Percentiles rank a stretch among this genome's conserved stretches.
Conservation (phyloP, 2,113 vertebrate species). For the Romanogobio albipinnatus region DNA sequence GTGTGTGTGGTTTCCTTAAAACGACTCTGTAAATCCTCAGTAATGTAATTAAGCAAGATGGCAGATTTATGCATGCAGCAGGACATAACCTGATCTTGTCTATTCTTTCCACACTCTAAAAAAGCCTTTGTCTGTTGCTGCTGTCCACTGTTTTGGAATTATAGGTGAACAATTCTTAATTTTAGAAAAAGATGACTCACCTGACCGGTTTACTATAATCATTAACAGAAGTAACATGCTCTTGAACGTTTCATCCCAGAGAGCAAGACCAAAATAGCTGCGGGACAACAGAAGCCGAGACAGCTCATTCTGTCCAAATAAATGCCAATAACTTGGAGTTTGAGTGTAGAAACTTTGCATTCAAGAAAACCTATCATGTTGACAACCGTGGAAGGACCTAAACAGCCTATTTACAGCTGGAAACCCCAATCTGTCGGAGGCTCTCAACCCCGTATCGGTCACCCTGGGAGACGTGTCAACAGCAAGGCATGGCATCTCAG, state of each 20-base stretch:
- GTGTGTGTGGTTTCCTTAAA: slow-evolving; percentile 88
- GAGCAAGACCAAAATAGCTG: neutral
- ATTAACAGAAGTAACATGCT: slow-evolving; percentile 73
- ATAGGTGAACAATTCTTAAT: slow-evolving; percentile 7
- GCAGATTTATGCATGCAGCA: slow-evolving; percentile 94
- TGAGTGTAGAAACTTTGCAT: neutral
- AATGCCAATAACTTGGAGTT: neutral
- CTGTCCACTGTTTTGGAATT: slow-evolving; percentile 12
- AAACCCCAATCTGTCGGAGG: neutral
- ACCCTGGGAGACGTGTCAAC: slow-evolving; percentile 48
- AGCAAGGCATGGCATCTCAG: slow-evolving; percentile 52
- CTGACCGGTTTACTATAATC: slow-evolving; percentile 67
- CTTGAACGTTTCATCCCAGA: slow-evolving; percentile 19
- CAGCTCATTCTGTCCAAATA: neutral
- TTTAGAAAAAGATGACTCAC: slow-evolving; percentile 5
- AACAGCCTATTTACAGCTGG: neutral
- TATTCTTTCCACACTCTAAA: slow-evolving; percentile 91
- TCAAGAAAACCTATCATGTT: neutral
- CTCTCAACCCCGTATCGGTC: slow-evolving; percentile 39
- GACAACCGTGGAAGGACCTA: neutral
- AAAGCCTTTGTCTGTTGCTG: slow-evolving; percentile 85
- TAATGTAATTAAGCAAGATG: slow-evolving; percentile 92
- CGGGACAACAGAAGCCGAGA: neutral
- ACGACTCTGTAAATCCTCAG: slow-evolving; percentile 85
- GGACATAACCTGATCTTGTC: slow-evolving; percentile 95